Evolutionary conservation across 1,140 invertebrate species (phyloP).

Genomic region (Cephus cinctus): DNA sequence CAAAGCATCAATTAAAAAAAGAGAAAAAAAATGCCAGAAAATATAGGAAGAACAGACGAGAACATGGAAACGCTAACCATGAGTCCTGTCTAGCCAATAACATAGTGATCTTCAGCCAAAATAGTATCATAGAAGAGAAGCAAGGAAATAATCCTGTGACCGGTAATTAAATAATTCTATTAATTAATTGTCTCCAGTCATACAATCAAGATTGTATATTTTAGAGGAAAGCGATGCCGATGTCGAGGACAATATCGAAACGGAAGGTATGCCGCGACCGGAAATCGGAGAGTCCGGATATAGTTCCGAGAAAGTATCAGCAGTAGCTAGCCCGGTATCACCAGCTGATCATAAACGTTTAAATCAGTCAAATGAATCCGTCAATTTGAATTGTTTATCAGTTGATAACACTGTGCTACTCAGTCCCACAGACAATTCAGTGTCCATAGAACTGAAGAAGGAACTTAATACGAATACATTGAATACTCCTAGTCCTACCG

Average conservation of each 20-base stretch:
- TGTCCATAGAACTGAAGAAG: conserved; percentile 12
- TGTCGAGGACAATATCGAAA: conserved; percentile 75
- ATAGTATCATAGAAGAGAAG: conserved; percentile 33
- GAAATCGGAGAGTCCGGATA: conserved; percentile 68
- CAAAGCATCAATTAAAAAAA: conserved; percentile 70
- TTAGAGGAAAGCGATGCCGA: conserved; percentile 69
- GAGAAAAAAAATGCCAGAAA: conserved; percentile 65
- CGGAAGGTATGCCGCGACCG: conserved; percentile 35
- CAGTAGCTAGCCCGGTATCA: conserved; percentile 56
- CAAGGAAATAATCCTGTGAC: conserved; percentile 23
- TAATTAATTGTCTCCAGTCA: background rate
- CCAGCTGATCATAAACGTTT: conserved; percentile 10
- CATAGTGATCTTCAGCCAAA: too few relatives aligned
- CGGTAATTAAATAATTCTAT: conserved; percentile 22
- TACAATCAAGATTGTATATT: conserved; percentile 13
- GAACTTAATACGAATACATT: conserved; percentile 17
- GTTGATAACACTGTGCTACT: conserved; percentile 7
- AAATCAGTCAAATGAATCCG: conserved; percentile 10
- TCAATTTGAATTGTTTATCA: conserved; percentile 13
- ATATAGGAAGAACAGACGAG: conserved; percentile 46
- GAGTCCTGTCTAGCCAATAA: conserved; percentile 17
- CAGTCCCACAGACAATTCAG: conserved; percentile 13
- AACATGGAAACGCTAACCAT: conserved; percentile 19
- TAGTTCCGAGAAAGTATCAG: conserved; percentile 66
- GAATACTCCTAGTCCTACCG: conserved; percentile 27